Evolutionary conservation across 2,113 vertebrate species (phyloP).

Genomic region (Pangasianodon hypophthalmus): DNA sequence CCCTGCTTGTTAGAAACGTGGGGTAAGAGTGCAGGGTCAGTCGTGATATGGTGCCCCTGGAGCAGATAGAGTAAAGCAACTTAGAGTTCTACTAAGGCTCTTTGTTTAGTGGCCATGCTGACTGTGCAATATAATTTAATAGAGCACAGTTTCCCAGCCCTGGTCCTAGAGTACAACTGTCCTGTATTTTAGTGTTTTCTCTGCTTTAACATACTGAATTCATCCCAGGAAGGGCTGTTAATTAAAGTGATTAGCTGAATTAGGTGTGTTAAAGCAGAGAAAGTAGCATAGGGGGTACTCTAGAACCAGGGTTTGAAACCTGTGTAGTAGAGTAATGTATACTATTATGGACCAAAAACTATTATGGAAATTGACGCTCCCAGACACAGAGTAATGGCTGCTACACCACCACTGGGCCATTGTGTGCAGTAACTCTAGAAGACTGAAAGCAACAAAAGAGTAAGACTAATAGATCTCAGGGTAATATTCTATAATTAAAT

Average conservation of each 20-base stretch:
- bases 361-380: neutral
- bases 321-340: neutral
- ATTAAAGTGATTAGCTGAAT: neutral
- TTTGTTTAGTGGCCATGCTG: conserved; percentile 15
- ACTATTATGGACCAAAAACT: neutral
- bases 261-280: neutral
- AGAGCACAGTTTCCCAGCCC: neutral
- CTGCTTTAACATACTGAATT: neutral
- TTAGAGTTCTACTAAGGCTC: neutral
- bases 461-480: neutral
- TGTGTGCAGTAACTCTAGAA: conserved; percentile 2
- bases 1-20: neutral
- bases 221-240: neutral
- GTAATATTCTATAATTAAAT: neutral
- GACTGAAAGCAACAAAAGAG: neutral
- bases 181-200: neutral
- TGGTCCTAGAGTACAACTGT: neutral
- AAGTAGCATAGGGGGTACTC: neutral
- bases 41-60: neutral
- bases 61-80: neutral
- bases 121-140: neutral
- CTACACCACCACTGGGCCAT: neutral
- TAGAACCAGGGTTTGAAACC: neutral
- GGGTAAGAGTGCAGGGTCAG: neutral
- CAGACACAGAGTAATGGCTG: neutral